phyloP scores from a whole-genome alignment of 2,113 vertebrate species.

The Diglossa brunneiventris region DNA sequence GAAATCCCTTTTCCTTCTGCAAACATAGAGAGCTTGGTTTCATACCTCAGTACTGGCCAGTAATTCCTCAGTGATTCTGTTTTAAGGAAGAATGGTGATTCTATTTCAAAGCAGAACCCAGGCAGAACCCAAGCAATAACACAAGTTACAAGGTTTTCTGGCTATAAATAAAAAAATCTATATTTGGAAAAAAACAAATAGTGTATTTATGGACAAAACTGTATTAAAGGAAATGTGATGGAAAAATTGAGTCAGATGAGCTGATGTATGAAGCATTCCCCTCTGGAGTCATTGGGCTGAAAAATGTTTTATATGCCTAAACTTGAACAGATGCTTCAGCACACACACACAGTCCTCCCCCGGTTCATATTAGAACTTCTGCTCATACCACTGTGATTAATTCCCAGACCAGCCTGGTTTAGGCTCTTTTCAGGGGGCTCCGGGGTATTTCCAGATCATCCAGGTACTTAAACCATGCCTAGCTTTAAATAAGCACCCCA shows the following conservation, averaged over 20 bases:
- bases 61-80: neutral
- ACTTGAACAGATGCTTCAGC: conserved; percentile 64
- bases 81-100: neutral
- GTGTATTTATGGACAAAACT: conserved; percentile 49
- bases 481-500: neutral
- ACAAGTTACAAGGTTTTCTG: conserved; percentile 6
- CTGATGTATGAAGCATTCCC: conserved; percentile 69
- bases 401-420: neutral
- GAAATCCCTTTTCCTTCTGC: neutral
- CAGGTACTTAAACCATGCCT: neutral
- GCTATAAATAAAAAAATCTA: conserved; percentile 60
- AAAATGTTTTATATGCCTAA: conserved; percentile 65
- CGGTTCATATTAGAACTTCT: neutral
- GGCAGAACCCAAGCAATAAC: neutral
- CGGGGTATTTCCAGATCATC: neutral
- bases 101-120: neutral
- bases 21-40: neutral
- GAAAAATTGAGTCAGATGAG: conserved; percentile 75
- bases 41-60: neutral
- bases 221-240: conserved; percentile 63
- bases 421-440: neutral
- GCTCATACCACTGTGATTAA: neutral
- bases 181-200: conserved; percentile 46
- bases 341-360: neutral
- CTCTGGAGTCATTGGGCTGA: conserved; percentile 56